Conservation (phyloP, 64 coral and sea anemone species). For the Actinia tenebrosa region DNA sequence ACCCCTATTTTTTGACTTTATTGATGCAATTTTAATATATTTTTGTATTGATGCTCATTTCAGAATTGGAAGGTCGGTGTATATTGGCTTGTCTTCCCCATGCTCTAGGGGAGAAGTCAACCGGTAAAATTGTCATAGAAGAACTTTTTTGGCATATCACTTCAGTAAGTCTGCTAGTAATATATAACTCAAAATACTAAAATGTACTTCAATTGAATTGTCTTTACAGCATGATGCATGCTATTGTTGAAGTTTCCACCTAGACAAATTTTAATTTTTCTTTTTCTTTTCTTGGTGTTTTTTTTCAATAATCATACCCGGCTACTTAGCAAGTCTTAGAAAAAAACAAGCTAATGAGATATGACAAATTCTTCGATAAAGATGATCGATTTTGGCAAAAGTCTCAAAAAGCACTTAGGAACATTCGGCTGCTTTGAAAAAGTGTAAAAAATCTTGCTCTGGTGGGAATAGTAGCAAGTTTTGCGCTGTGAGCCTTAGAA, state of each 20-base stretch:
- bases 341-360: no score
- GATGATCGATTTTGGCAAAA: no score
- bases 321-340: no score
- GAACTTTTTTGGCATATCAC: neutral
- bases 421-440: no score
- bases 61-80: neutral
- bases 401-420: no score
- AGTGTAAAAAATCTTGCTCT: no score
- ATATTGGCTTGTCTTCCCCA: conserved; percentile 3
- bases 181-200: neutral
- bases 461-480: no score
- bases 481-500: neutral
- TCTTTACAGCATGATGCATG: neutral
- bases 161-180: neutral
- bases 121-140: neutral
- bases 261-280: neutral
- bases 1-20: no score
- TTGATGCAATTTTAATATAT: neutral
- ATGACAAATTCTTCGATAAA: no score
- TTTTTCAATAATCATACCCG: neutral
- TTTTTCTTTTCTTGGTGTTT: neutral
- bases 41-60: neutral
- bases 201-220: neutral
- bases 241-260: neutral
- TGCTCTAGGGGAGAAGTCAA: neutral